Conservation (phyloP, 2,888 invertebrate species). For the Helleia helle region DNA sequence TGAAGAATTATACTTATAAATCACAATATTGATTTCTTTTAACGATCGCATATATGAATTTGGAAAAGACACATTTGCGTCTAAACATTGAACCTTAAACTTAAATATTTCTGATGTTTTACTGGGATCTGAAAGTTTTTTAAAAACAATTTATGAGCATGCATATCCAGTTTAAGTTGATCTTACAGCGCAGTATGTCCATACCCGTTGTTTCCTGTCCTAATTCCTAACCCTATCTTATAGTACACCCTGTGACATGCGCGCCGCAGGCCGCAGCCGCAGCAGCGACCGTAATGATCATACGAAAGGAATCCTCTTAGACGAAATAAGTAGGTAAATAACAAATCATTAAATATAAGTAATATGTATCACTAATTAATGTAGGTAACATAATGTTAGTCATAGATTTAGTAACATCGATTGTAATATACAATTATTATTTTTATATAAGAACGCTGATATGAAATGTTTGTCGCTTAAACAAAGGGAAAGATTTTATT, state of each 20-base stretch:
- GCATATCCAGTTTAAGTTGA: no score
- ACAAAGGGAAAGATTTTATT: neutral
- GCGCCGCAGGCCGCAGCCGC: constrained; percentile 35
- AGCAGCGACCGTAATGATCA: constrained; percentile 23
- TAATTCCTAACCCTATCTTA: constrained; percentile 64
- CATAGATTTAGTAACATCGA: constrained; percentile 26
- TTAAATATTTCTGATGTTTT: no score
- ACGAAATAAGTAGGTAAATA: constrained; percentile 11
- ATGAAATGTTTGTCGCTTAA: constrained; percentile 31
- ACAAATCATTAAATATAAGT: constrained; percentile 12
- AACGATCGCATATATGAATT: no score
- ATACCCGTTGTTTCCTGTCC: constrained; percentile 30
- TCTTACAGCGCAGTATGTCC: constrained; percentile 4
- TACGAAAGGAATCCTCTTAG: neutral
- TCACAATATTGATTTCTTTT: no score
- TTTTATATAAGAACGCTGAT: constrained; percentile 39
- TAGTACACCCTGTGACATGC: constrained; percentile 66
- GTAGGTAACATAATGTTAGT: constrained; percentile 15
- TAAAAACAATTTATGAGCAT: no score
- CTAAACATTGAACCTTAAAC: no score
- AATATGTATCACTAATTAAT: constrained; percentile 1
- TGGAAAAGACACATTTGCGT: no score
- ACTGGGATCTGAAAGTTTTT: no score
- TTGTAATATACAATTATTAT: constrained; percentile 19
- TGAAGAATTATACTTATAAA: no score